A percentile compares a stretch with the other conserved stretches of the same genome.
Conservation (phyloP, 2,113 vertebrate genomes). For the Microcebus tavaratra region DNA sequence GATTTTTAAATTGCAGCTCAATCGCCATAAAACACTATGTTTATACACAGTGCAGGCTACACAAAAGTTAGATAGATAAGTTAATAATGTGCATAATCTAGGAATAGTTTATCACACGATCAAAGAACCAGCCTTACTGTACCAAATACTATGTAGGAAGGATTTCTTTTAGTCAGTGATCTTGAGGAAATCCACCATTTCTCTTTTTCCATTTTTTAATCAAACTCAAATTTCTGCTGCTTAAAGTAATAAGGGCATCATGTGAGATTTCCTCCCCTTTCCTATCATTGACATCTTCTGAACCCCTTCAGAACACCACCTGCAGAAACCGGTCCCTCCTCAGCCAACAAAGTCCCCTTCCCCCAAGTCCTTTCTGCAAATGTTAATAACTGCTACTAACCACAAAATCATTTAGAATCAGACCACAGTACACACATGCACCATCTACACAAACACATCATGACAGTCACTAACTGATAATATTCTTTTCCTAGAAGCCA, state of each 20-base stretch:
- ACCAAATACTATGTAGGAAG: not conserved
- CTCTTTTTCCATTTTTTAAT: not conserved
- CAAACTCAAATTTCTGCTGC: constrained; percentile 41
- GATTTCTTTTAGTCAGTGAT: not conserved
- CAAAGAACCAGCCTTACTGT: not conserved
- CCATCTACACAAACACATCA: not conserved
- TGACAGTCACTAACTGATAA: not conserved
- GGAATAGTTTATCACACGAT: not conserved
- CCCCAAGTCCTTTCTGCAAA: not conserved
- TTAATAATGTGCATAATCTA: not conserved
- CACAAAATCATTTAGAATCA: not conserved
- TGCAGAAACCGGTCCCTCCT: not conserved
- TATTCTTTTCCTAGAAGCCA: not conserved
- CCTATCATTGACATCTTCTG: not conserved
- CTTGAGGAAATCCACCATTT: not conserved
- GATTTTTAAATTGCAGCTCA: not conserved
- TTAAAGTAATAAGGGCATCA: not conserved
- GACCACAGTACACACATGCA: not conserved
- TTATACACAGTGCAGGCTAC: not conserved
- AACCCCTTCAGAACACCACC: not conserved
- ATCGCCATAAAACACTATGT: not conserved
- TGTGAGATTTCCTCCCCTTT: not conserved
- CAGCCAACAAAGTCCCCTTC: not conserved
- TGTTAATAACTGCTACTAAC: not conserved
- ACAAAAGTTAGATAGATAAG: not conserved